Conservation (phyloP, 2,888 invertebrate genomes). For the Nomada goodeniana region DNA sequence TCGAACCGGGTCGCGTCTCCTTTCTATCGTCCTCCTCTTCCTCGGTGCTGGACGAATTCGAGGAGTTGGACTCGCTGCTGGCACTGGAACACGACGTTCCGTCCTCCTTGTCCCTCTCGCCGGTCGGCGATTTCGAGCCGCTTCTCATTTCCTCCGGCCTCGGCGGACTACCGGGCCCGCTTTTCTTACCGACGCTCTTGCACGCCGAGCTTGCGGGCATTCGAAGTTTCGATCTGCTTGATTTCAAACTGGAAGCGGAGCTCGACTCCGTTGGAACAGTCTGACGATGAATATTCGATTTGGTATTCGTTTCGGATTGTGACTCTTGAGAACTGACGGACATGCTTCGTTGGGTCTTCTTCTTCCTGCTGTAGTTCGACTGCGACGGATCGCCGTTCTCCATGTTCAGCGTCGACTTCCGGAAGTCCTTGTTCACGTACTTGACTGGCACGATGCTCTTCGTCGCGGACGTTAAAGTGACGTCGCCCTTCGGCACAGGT, state of each 20-base stretch:
- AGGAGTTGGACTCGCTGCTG: conserved; percentile 83
- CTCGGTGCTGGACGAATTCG: conserved; percentile 83
- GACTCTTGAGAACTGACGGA: conserved; percentile 84
- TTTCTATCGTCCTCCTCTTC: conserved; percentile 59
- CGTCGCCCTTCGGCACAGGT: conserved; percentile 85
- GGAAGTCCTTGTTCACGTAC: conserved; percentile 89
- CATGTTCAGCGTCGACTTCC: conserved; percentile 91
- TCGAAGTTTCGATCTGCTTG: conserved; percentile 57
- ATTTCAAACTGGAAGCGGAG: conserved; percentile 57
- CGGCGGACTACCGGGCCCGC: conserved; percentile 47
- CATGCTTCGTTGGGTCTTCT: conserved; percentile 81
- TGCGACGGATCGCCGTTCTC: conserved; percentile 81
- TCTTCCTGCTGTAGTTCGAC: conserved; percentile 73
- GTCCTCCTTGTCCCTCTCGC: conserved; percentile 50
- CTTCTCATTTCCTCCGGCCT: conserved; percentile 63
- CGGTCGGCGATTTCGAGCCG: conserved; percentile 69
- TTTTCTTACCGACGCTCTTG: conserved; percentile 48
- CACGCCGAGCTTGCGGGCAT: conserved; percentile 57
- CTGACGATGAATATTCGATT: conserved; percentile 54
- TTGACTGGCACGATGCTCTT: conserved; percentile 81
- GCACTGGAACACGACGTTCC: conserved; percentile 69
- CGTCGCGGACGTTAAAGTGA: conserved; percentile 68
- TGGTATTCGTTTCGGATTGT: conserved; percentile 75
- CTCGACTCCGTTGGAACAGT: conserved; percentile 65
- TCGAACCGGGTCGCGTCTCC: conserved; percentile 54